Conservation (phyloP, 2,113 vertebrate species). For the Empidonax alnorum region DNA sequence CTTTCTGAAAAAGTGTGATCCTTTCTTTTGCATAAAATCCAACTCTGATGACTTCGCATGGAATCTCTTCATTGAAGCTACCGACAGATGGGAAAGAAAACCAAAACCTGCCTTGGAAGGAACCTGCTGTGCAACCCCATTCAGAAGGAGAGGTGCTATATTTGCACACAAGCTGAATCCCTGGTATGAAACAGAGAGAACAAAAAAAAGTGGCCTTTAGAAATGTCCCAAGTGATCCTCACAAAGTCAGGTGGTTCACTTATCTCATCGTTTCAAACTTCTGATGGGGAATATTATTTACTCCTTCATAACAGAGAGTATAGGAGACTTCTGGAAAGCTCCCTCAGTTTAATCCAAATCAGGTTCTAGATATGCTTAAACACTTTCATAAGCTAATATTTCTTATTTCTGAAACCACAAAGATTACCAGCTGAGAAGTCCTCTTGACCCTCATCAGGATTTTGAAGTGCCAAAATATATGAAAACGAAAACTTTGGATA, state of each 20-base stretch:
- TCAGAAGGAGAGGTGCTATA: background rate
- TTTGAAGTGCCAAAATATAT: background rate
- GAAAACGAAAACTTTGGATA: background rate
- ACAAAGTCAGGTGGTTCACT: background rate
- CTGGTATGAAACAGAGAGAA: background rate
- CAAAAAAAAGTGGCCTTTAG: background rate
- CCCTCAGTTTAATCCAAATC: background rate
- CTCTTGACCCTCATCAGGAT: background rate
- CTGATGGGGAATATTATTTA: background rate
- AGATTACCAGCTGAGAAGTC: background rate
- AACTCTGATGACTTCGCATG: accelerated
- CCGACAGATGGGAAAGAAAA: background rate
- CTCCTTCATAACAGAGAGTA: background rate
- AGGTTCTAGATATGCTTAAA: background rate
- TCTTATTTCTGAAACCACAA: background rate
- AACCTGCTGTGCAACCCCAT: background rate
- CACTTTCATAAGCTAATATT: background rate
- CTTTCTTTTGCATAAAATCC: background rate
- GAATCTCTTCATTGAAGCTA: background rate
- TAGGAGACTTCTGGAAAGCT: background rate
- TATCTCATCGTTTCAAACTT: background rate
- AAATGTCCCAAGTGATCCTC: background rate
- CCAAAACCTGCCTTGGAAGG: background rate
- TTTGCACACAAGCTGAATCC: background rate
- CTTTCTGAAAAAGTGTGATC: background rate